Evolutionary conservation across 1,140 invertebrate genomes (phyloP).

Genomic region (Diorhabda sublineata): DNA sequence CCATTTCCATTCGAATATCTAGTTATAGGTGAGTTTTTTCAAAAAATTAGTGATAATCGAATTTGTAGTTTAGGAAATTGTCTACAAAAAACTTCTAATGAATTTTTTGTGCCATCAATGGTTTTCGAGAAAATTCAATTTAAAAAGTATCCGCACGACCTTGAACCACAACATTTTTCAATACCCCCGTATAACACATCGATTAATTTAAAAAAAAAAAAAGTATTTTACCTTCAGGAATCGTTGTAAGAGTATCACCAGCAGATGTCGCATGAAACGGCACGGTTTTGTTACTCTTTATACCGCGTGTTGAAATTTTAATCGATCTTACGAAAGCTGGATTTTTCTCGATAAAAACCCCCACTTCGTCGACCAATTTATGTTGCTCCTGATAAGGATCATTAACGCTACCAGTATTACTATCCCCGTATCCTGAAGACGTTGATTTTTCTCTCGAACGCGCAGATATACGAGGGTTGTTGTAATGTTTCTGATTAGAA

Average conservation of each 20-base stretch:
- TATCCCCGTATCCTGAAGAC: constrained; percentile 44
- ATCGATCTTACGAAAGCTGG: constrained; percentile 42
- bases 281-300: constrained; percentile 24
- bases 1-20: too few relatives aligned
- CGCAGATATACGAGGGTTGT: constrained; percentile 9
- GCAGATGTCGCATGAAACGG: constrained; percentile 35
- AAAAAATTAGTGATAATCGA: too few relatives aligned
- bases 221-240: constrained; percentile 39
- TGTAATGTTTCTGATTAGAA: constrained; percentile 3
- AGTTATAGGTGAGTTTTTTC: too few relatives aligned
- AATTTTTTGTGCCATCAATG: too few relatives aligned
- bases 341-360: constrained; percentile 41
- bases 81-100: too few relatives aligned
- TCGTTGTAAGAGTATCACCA: constrained; percentile 42
- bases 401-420: constrained; percentile 30
- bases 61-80: too few relatives aligned
- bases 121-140: too few relatives aligned
- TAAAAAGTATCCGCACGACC: too few relatives aligned
- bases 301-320: constrained; percentile 23
- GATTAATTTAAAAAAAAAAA: too few relatives aligned
- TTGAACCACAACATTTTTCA: too few relatives aligned
- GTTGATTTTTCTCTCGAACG: constrained; percentile 33
- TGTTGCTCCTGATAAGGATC: constrained; percentile 34
- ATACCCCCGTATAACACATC: too few relatives aligned
- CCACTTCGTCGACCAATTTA: constrained; percentile 34